These are phyloP conservation scores for Limanda limanda DNA, from an alignment of 2,113 vertebrate genomes.

Conservation along the genomic window DNA sequence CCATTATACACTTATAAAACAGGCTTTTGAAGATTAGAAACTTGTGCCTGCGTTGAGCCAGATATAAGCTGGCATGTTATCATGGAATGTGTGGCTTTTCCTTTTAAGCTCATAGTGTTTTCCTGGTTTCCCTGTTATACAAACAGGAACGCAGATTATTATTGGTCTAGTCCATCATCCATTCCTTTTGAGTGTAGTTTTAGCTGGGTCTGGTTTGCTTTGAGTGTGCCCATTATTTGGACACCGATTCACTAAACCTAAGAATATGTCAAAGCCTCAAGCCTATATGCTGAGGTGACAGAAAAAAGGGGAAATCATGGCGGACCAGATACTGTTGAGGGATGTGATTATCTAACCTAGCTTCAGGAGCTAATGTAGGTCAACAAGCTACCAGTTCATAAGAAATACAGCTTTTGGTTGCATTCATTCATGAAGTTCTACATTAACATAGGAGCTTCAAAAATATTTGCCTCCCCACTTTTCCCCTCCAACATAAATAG, in stretches of 20 bases:
- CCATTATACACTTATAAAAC: conserved; percentile 82
- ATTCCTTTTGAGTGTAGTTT: conserved; percentile 57
- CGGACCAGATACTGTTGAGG: not conserved
- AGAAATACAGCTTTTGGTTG: conserved; percentile 4
- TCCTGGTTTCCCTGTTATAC: conserved; percentile 57
- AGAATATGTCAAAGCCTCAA: conserved; percentile 28
- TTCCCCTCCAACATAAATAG: conserved; percentile 28
- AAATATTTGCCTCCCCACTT: conserved; percentile 6
- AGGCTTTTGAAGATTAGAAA: conserved; percentile 83
- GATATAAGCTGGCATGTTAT: conserved; percentile 76
- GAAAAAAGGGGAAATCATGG: not conserved
- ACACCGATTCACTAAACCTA: conserved; percentile 31
- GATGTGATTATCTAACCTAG: conserved; percentile 7
- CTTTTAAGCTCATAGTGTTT: conserved; percentile 69
- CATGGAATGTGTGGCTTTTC: conserved; percentile 74
- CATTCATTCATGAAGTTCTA: not conserved
- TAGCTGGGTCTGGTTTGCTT: conserved; percentile 48
- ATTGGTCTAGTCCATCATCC: conserved; percentile 48
- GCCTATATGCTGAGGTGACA: conserved; percentile 13
- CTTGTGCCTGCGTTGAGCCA: conserved; percentile 70
- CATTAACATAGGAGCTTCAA: not conserved
- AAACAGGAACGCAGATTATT: conserved; percentile 69
- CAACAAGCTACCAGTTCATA: conserved; percentile 16
- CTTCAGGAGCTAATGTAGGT: conserved; percentile 5
- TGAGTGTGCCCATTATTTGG: conserved; percentile 30